Conservation (phyloP, 2,797 vertebrate genomes). For the Thripadectes ignobilis region DNA sequence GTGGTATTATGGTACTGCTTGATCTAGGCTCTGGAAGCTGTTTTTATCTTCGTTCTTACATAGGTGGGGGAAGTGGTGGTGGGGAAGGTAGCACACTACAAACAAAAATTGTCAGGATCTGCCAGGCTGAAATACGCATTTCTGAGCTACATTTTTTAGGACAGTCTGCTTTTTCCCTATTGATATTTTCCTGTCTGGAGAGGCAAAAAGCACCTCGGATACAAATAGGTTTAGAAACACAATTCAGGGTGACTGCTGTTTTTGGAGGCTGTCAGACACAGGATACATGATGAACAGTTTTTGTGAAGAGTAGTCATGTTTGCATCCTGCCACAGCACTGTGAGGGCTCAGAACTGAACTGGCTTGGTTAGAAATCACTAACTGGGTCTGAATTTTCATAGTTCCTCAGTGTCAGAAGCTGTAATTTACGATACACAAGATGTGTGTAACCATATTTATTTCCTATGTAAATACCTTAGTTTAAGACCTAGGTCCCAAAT, state of each 20-base stretch:
- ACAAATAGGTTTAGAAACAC: neutral
- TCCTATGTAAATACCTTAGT: neutral
- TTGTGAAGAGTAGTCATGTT: neutral
- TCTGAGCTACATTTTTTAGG: neutral
- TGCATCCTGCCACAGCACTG: neutral
- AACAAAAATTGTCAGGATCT: neutral
- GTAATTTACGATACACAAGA: neutral
- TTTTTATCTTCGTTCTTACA: neutral
- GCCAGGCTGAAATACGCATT: neutral
- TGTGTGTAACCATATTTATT: neutral
- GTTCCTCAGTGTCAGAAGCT: neutral
- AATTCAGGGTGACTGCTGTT: neutral
- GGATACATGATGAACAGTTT: neutral
- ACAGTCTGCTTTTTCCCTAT: neutral
- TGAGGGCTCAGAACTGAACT: neutral
- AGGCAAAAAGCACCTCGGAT: neutral
- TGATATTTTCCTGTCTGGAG: neutral
- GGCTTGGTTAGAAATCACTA: neutral
- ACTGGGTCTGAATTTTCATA: neutral
- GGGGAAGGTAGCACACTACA: neutral
- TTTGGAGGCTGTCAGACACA: neutral
- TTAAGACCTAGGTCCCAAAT: neutral
- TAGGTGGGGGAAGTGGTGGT: accelerated
- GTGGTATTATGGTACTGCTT: neutral
- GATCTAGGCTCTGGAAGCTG: neutral